Percentiles rank a stretch among this genome's conserved stretches.
These are phyloP conservation scores for Meloidogyne exigua DNA, from an alignment of 1,140 invertebrate genomes.

Conservation along the genomic window DNA sequence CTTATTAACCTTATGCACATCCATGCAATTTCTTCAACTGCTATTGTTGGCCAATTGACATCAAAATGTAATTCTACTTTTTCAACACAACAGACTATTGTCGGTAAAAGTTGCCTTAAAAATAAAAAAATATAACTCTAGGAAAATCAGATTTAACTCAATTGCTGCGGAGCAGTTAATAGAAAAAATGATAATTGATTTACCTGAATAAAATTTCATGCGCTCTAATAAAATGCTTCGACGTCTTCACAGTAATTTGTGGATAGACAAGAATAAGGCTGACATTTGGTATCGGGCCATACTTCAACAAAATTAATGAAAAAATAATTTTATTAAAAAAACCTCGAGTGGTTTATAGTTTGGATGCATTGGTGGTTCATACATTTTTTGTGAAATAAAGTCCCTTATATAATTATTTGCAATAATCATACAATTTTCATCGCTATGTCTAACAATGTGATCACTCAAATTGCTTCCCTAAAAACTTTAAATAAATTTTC, in stretches of 20 bases:
- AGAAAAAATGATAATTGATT: neutral
- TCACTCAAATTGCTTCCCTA: conserved; percentile 41
- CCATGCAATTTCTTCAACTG: conserved; percentile 26
- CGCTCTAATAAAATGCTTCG: conserved; percentile 29
- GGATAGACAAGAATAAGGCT: conserved; percentile 44
- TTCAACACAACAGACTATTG: conserved; percentile 39
- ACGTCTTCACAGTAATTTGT: conserved; percentile 28
- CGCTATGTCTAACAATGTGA: conserved; percentile 22
- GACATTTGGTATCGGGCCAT: conserved; percentile 34
- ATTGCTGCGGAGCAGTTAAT: neutral
- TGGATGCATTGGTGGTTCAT: conserved; percentile 35
- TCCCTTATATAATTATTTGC: conserved; percentile 41
- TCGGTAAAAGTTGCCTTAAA: conserved; percentile 43
- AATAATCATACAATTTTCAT: conserved; percentile 17
- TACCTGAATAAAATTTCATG: conserved; percentile 36
- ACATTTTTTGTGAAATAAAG: conserved; percentile 36
- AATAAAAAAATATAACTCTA: neutral
- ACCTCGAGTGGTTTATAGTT: conserved; percentile 27
- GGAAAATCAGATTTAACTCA: neutral
- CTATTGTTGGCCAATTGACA: conserved; percentile 16
- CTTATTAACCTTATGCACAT: conserved; percentile 36
- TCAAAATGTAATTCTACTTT: conserved; percentile 48
- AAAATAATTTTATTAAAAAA: neutral
- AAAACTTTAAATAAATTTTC: conserved; percentile 26
- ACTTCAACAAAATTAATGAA: conserved; percentile 11